Percentiles rank a stretch among this genome's conserved stretches.
phyloP scores from a whole-genome alignment of 92 coral and sea anemone species.

The Zoanthus solanderi region DNA sequence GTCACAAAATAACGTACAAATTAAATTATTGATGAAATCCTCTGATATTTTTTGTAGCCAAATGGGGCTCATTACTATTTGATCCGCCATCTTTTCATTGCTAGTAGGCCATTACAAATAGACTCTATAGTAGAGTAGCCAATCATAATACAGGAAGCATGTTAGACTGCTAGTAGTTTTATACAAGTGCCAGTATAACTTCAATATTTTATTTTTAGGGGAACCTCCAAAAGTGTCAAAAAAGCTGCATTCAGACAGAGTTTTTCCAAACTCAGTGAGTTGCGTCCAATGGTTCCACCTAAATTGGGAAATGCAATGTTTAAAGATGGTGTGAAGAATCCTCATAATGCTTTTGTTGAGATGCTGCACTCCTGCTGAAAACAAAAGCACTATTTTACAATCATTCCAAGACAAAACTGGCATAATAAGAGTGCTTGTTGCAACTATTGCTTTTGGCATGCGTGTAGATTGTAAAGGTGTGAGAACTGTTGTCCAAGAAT shows the following conservation, averaged over 20 bases:
- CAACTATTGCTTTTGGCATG: slow-evolving; percentile 83
- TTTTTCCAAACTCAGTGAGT: neutral
- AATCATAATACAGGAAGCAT: no score
- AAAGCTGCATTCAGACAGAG: neutral
- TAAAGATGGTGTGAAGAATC: neutral
- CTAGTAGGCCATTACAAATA: no score
- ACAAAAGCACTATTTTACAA: slow-evolving; percentile 54
- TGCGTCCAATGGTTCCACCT: neutral
- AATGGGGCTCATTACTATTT: no score
- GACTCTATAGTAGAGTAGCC: no score
- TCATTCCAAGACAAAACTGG: slow-evolving; percentile 47
- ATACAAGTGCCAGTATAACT: neutral
- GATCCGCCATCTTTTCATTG: no score
- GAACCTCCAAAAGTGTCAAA: neutral
- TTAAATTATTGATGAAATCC: no score
- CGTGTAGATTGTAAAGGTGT: slow-evolving; percentile 70
- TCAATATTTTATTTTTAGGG: no score
- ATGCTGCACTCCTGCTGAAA: slow-evolving; percentile 33
- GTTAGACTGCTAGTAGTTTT: no score
- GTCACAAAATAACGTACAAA: no score
- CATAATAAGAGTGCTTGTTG: slow-evolving; percentile 49
- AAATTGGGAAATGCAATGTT: slow-evolving; percentile 5
- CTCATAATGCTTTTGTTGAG: slow-evolving; percentile 23
- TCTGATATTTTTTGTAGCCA: no score
- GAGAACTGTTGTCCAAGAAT: slow-evolving; percentile 57